Evolutionary conservation across 2,888 invertebrate genomes (phyloP), one percentile per base, ranked within the genome.

Genomic region (Octodonta nipae): DNA sequence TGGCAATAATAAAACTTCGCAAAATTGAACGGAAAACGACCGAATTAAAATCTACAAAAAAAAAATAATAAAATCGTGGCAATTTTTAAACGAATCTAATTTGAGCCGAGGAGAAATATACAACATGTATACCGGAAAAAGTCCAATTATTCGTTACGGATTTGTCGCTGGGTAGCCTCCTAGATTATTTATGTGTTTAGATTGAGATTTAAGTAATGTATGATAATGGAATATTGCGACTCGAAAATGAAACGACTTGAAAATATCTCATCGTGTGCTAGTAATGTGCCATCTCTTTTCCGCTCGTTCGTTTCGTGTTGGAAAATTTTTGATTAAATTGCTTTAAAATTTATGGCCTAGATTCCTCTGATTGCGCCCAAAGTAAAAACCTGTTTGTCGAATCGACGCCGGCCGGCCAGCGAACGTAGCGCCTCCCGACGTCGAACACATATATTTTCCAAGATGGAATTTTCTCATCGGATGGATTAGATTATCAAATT

Each of bases 201-300:
- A 55, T 55, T 55, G 55, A 51, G 51, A 41, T 54, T 54, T 54
- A 54, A 54, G 52, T 54, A 55, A 55, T 54, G 52, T 49, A 55
- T 54, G 54, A 51, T 54, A 54, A 55, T 54, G 53, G 55, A 53
- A 54, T 52, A 54, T 52, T 47, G 50, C 50, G 44, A 46, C 45
- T 47, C 45, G 44, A 46, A 44, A 48, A 50, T 46, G 46, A 46
- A 47, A 50, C 44, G 50, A 50, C 50, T 52, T 50, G 51, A 45
- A 52, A 52, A 50, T 47, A 48, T 50, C 49, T 50, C 50, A 45
- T 40, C 44, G 44, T 33, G 37, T 34, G 35, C 33, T 29, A 17
- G 32, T n/a, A 28, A 12, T n/a, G n/a, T n/a, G n/a, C n/a, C n/a
- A n/a, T n/a, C n/a, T n/a, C n/a, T n/a, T n/a, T n/a, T n/a, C n/a